Evolutionary conservation across 2,888 invertebrate species (phyloP).

Genomic region (Pyrrhia umbra): DNA sequence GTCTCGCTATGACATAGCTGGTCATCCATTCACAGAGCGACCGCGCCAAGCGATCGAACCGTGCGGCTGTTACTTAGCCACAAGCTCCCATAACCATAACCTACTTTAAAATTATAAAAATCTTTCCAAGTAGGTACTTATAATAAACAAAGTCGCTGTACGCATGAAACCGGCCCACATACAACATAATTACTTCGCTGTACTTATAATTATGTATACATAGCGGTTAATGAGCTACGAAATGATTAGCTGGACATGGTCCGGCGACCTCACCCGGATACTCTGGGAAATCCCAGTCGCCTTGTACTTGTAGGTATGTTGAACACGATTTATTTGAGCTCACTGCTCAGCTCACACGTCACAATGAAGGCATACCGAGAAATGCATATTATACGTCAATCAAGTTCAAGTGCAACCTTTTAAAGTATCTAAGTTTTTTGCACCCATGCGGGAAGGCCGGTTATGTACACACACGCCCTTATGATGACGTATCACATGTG

Average conservation of each 20-base stretch:
- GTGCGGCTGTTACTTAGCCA: no score
- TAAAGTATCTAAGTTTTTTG: conserved; percentile 15
- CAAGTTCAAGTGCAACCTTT: conserved; percentile 22
- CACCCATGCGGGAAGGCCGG: conserved; percentile 25
- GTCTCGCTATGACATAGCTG: no score
- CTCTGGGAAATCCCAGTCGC: conserved; percentile 47
- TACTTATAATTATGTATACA: conserved; percentile 26
- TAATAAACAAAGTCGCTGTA: conserved; percentile 13
- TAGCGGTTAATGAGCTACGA: conserved; percentile 57
- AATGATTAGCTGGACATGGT: conserved; percentile 55
- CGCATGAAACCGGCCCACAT: conserved; percentile 6
- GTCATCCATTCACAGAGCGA: no score
- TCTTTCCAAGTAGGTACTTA: background rate
- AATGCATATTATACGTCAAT: conserved; percentile 36
- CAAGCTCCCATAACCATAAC: no score
- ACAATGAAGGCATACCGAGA: conserved; percentile 25
- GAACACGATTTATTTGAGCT: conserved; percentile 17
- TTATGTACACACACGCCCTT: background rate
- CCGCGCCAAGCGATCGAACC: no score
- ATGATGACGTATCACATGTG: conserved; percentile 14
- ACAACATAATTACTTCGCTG: conserved; percentile 43
- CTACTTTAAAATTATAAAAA: no score
- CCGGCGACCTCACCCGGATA: conserved; percentile 59
- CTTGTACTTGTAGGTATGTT: conserved; percentile 20
- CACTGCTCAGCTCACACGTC: conserved; percentile 2